Base-by-base conservation (phyloP, 2,797 vertebrate species). In the Mormyrus proboscirostris region DNA sequence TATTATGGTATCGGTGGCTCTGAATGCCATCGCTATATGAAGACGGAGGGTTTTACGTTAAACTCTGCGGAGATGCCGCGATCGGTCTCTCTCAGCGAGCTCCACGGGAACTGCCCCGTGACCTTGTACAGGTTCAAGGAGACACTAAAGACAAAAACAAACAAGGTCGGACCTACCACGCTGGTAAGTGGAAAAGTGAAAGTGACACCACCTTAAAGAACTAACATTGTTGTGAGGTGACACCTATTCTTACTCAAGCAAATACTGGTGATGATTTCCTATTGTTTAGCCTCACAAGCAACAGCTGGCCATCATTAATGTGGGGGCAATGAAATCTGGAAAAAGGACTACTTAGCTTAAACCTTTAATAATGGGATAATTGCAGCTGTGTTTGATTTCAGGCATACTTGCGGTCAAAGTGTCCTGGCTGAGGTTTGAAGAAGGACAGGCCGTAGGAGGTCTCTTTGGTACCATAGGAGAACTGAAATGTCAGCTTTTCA, bases 381-480 rank as follows among this genome's bases (percentile, higher is more conserved):
- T 88, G 8, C 41, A 62, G 86, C 38, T 44, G 8, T 69, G 55
- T 44, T 29, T 41, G 83, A 9, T 29, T 65, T 53, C 91, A 29
- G 79, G 87, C 96, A 84, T 97, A 99, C 98, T 99, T 99, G 95
- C 96, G 97, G 89, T 99, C 97, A 62, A 98, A 98, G 94, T 95
- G 95, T 88, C 98, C 98, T 0, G 96, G 96, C 93, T 96, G 97
- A 0, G 98, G 98, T 92, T 98, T 99, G 94, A 99, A 99, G 96
- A 99, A 97, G 1, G 98, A 98, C 65, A 99, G 93, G 90, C 98
- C 98, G 0, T 99, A 99, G 0, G 98, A 98, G 0, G 98, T 99
- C 93, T 99, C 98, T 93, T 99, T 99, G 16, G 98, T 99, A 79
- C 98, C 98, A 0, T 99, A 99, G n/a, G 98, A 99, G 93, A 99